Evolutionary conservation across 2,888 invertebrate genomes (phyloP).

Genomic region (Brachypalpus laphriformis): DNA sequence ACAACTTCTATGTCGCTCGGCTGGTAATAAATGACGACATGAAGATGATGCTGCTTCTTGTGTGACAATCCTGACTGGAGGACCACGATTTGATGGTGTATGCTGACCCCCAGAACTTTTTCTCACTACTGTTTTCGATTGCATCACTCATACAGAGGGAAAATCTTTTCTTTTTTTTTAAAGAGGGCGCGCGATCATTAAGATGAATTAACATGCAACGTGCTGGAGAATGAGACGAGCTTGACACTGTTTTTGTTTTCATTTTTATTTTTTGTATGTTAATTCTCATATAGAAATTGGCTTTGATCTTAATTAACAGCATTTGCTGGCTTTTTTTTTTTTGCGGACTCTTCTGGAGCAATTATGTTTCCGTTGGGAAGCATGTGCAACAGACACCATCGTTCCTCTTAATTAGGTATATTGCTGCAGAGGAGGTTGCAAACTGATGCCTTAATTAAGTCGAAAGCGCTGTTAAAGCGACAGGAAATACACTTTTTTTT

Average conservation of each 20-base stretch:
- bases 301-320: constrained; percentile 67
- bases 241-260: constrained; percentile 1
- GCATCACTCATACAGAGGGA: background rate
- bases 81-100: too few species aligned
- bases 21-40: background rate
- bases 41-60: background rate
- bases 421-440: constrained; percentile 3
- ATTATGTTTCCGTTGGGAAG: constrained; percentile 25
- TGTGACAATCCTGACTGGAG: constrained; percentile 1
- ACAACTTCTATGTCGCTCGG: constrained; percentile 1
- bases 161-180: background rate
- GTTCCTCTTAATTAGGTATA: constrained; percentile 16
- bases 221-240: constrained; percentile 27
- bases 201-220: constrained; percentile 23
- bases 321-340: constrained; percentile 18
- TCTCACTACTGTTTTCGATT: background rate
- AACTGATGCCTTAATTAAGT: constrained; percentile 62
- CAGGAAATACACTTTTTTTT: constrained; percentile 46
- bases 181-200: constrained; percentile 33
- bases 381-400: constrained; percentile 6
- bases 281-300: constrained; percentile 48
- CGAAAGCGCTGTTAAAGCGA: too few species aligned
- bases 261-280: constrained; percentile 34
- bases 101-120: constrained; percentile 1
- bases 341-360: constrained; percentile 13